Evolutionary conservation across 2,888 invertebrate species (phyloP).

Genomic region (Lathronympha strigana): DNA sequence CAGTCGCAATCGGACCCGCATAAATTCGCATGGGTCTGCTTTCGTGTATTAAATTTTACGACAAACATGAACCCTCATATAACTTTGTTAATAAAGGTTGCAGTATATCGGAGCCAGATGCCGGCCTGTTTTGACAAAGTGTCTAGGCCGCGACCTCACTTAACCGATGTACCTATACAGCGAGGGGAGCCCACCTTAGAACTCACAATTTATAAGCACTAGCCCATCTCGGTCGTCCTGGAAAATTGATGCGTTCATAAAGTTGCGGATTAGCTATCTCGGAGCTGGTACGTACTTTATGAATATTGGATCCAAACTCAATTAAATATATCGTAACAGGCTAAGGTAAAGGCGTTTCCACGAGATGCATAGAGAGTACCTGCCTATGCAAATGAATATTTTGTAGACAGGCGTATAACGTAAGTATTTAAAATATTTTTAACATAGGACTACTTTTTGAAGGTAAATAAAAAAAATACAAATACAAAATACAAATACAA

Average conservation of each 20-base stretch:
- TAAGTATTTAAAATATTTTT: no score
- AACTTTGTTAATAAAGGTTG: conserved; percentile 81
- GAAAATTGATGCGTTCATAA: conserved; percentile 35
- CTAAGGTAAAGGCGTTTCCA: no score
- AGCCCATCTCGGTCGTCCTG: conserved; percentile 23
- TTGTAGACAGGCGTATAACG: no score
- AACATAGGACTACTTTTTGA: no score
- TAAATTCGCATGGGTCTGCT: conserved; percentile 66
- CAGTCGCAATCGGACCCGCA: conserved; percentile 53
- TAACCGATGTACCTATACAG: conserved; percentile 40
- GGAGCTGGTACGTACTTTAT: conserved; percentile 2
- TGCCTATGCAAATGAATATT: no score
- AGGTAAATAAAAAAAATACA: no score
- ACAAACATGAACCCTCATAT: conserved; percentile 73
- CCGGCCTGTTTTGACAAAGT: conserved; percentile 56
- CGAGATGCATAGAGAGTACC: no score
- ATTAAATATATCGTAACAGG: conserved; percentile 8
- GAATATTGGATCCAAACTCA: conserved; percentile 24
- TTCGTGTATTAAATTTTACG: conserved; percentile 80
- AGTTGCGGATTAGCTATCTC: conserved; percentile 32
- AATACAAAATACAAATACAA: no score
- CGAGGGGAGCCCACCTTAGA: conserved; percentile 32
- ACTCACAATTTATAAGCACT: conserved; percentile 38
- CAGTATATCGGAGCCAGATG: conserved; percentile 70
- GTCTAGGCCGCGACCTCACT: conserved; percentile 45